These are phyloP conservation scores for Athripsodes cinereus DNA, from an alignment of 2,888 invertebrate genomes.

Conservation along the genomic window DNA sequence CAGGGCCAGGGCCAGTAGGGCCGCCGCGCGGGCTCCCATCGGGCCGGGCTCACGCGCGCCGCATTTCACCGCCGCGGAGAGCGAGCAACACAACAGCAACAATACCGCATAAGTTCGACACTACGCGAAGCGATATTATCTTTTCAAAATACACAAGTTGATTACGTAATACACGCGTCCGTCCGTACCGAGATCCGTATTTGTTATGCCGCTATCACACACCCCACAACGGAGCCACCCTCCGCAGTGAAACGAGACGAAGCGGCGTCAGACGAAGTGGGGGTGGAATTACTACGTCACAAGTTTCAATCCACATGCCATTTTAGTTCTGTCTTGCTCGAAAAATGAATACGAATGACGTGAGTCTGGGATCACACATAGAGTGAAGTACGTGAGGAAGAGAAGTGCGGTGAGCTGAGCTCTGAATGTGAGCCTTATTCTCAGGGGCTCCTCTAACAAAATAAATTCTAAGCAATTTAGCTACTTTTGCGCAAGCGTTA, in stretches of 20 bases:
- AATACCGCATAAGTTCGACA: constrained; percentile 16
- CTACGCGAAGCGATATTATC: neutral
- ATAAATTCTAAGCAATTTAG: constrained; percentile 23
- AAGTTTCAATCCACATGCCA: neutral
- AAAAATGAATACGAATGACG: neutral
- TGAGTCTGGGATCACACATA: neutral
- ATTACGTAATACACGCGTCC: constrained; percentile 12
- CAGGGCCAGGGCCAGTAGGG: constrained; percentile 55
- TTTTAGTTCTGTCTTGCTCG: neutral
- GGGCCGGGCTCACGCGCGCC: constrained; percentile 21
- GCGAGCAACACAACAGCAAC: constrained; percentile 28
- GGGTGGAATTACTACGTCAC: neutral
- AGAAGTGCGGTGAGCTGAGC: constrained; percentile 14
- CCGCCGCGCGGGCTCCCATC: constrained; percentile 49
- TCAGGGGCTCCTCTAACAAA: constrained; percentile 35
- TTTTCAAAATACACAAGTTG: constrained; percentile 2
- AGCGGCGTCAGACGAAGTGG: constrained; percentile 4
- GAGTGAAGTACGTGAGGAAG: neutral
- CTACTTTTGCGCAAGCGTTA: neutral
- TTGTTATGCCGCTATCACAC: constrained; percentile 15
- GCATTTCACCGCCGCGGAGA: constrained; percentile 31
- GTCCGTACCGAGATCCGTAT: constrained; percentile 13
- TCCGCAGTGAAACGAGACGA: constrained; percentile 26
- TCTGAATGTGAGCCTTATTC: constrained; percentile 24
- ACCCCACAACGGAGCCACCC: constrained; percentile 31